Base-by-base conservation (phyloP, 2,113 vertebrate genomes). In the Chloropsis cyanopogon region DNA sequence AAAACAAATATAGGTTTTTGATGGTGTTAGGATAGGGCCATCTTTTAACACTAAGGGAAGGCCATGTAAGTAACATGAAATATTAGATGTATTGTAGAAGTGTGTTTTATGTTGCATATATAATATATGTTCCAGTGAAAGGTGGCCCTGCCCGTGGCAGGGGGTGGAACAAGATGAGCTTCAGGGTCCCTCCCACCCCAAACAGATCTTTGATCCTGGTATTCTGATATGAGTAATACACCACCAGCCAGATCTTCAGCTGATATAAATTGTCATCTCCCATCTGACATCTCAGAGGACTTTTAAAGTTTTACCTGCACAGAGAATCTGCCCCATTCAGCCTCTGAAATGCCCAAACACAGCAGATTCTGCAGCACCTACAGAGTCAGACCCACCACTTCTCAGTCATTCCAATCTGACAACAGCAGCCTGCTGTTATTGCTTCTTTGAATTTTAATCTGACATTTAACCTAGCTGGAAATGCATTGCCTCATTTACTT, bases 401-500 rank as follows among this genome's bases (percentile, higher is more conserved):
- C 79, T 90, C 76, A 79, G 76, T 53, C 64, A 29, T 59, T 79
- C 57, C 50, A 63, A 28, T 54, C 76, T 73, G 66, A 75, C 88
- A 94, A n/a, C 66, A 68, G 54, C 29, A 85, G 37, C 49, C 73
- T 91, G 8, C 56, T 64, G 39, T 71, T 88, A 63, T 39, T 91
- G 65, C 73, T 83, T 52, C 88, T 92, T 87, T 73, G 88, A 86
- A 93, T 96, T 92, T 88, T 94, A 97, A 95, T 96, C 94, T 91
- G 90, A 85, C 86, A 89, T 89, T 94, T 82, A 92, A 85, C 88
- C 88, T 89, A 89, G 59, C 92, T 96, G 93, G 79, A 95, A 95
- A 82, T 95, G 65, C 83, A 91, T 78, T 86, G 92, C 75, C 33
- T 95, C 83, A 23, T 94, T 92, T 95, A 39, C 44, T 95, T 84